phyloP scores from a whole-genome alignment of 2,797 vertebrate species.

The Anabas testudineus region DNA sequence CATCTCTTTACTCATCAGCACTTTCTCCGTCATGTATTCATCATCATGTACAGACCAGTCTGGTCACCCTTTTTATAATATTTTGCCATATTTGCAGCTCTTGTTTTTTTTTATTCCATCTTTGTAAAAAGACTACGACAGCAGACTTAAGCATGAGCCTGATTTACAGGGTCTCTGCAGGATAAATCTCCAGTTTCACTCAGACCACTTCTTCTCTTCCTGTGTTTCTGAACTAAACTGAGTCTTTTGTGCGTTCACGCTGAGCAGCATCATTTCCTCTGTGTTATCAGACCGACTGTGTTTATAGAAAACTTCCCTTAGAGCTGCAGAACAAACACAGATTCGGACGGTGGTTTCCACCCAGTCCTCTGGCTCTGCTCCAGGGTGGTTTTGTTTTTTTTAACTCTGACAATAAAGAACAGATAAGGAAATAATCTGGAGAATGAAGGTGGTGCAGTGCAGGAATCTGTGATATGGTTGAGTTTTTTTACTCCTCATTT shows the following conservation, averaged over 20 bases:
- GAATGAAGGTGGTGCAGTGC: background rate
- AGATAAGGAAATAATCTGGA: constrained; percentile 24
- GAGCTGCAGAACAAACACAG: constrained; percentile 31
- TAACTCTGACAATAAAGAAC: background rate
- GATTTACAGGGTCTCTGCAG: too few relatives aligned
- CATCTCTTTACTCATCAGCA: too few relatives aligned
- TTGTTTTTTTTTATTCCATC: too few relatives aligned
- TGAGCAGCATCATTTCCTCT: constrained; percentile 59
- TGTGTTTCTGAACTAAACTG: constrained; percentile 1
- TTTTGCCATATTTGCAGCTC: too few relatives aligned
- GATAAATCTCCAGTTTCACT: too few relatives aligned
- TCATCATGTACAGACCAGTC: too few relatives aligned
- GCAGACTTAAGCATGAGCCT: too few relatives aligned
- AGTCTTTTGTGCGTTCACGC: constrained; percentile 18
- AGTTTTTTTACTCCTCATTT: background rate
- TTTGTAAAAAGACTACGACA: too few relatives aligned
- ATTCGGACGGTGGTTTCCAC: constrained; percentile 28
- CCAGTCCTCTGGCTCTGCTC: constrained; percentile 4
- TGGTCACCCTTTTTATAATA: too few relatives aligned
- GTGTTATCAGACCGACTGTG: constrained; percentile 17
- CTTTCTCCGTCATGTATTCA: too few relatives aligned
- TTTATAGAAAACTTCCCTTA: constrained; percentile 57
- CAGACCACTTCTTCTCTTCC: background rate
- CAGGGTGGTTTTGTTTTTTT: background rate
- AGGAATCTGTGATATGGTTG: background rate